These are phyloP conservation scores for Arion vulgaris DNA, from an alignment of 1,140 invertebrate genomes.

Conservation along the genomic window DNA sequence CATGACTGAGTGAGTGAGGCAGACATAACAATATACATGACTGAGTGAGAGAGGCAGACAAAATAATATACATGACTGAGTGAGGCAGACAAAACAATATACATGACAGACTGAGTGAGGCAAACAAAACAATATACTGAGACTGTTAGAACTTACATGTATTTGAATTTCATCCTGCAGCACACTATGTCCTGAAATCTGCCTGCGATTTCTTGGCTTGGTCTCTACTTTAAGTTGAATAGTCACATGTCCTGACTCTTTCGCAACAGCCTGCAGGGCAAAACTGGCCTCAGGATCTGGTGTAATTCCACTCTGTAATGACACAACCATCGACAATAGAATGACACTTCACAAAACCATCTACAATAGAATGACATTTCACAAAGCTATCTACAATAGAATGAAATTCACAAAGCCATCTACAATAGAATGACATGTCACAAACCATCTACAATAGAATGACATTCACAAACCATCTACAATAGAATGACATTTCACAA, in stretches of 20 bases:
- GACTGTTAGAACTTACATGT: conserved; percentile 64
- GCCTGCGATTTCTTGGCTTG: conserved; percentile 45
- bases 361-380: not conserved
- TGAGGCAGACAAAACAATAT: too few species aligned
- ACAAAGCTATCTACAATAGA: not conserved
- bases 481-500: too few species aligned
- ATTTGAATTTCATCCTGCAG: conserved; percentile 73
- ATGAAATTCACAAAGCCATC: not conserved
- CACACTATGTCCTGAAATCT: conserved; percentile 51
- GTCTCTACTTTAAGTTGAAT: conserved; percentile 69
- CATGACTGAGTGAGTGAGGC: too few species aligned
- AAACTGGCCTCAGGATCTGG: conserved; percentile 69
- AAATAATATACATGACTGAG: too few species aligned
- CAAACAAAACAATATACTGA: too few species aligned
- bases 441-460: not conserved
- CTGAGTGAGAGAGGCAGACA: too few species aligned
- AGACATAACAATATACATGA: too few species aligned
- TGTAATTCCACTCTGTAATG: conserved; percentile 65
- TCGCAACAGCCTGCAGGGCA: conserved; percentile 70
- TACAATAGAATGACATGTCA: not conserved
- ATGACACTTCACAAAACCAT: not conserved
- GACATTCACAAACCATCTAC: not conserved
- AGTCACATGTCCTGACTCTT: conserved; percentile 71
- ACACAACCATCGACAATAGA: not conserved
- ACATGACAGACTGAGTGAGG: too few species aligned